Conservation (phyloP, 1,140 invertebrate genomes). For the Holcopasites calliopsidis region DNA sequence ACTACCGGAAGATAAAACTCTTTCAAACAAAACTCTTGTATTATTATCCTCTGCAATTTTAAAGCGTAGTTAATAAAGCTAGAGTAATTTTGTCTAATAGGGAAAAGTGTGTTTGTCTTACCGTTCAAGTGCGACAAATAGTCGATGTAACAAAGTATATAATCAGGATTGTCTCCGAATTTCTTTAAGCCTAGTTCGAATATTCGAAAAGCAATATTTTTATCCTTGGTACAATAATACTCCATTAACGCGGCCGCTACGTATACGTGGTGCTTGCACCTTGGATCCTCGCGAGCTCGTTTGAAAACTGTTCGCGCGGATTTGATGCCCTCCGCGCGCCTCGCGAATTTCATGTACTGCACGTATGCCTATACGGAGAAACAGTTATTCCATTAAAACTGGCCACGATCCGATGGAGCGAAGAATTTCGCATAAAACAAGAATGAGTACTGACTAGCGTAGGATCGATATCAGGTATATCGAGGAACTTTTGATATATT, state of each 20-base stretch:
- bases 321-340: conserved; percentile 98
- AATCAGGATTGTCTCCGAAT: conserved; percentile 96
- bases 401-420: conserved; percentile 12
- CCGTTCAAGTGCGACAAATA: conserved; percentile 99
- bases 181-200: conserved; percentile 99
- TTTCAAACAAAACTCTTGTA: conserved; percentile 97
- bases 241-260: conserved; percentile 99
- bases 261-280: conserved; percentile 94
- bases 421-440: conserved; percentile 36
- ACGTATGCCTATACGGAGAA: conserved; percentile 90
- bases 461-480: conserved; percentile 94
- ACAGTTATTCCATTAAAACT: background rate
- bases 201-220: conserved; percentile 98
- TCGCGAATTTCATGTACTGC: conserved; percentile 99
- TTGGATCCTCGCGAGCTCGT: conserved; percentile 93
- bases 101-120: conserved; percentile 73
- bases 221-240: conserved; percentile 99
- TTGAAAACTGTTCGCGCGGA: conserved; percentile 97
- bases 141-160: conserved; percentile 97
- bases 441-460: conserved; percentile 87
- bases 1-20: conserved; percentile 96
- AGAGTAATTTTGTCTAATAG: background rate
- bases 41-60: conserved; percentile 96
- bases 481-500: conserved; percentile 96
- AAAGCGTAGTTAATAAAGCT: background rate